phyloP scores from a whole-genome alignment of 2,888 invertebrate genomes.

The Malthinus seriepunctatus region DNA sequence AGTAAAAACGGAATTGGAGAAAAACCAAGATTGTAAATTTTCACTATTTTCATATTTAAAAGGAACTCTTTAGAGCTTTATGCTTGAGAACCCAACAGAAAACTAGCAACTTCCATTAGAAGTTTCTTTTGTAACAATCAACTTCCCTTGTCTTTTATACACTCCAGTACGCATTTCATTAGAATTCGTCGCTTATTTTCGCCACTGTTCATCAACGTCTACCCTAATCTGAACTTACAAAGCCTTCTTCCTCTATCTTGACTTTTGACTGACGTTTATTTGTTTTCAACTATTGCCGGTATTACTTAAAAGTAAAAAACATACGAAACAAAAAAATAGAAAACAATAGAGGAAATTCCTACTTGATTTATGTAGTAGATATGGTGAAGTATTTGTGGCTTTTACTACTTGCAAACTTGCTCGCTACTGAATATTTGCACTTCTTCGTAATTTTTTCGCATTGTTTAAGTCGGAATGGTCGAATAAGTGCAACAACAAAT shows the following conservation, averaged over 20 bases:
- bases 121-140: slow-evolving; percentile 5
- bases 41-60: too few species aligned
- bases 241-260: slow-evolving; percentile 26
- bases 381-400: slow-evolving; percentile 7
- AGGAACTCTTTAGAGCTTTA: too few species aligned
- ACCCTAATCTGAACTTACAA: slow-evolving; percentile 26
- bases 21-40: too few species aligned
- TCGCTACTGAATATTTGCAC: slow-evolving; percentile 8
- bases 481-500: too few species aligned
- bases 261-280: slow-evolving; percentile 30
- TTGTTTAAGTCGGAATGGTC: too few species aligned
- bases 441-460: not conserved
- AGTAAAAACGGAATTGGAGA: too few species aligned
- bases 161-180: slow-evolving; percentile 15
- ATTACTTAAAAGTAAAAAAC: slow-evolving; percentile 3
- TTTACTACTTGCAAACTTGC: slow-evolving; percentile 16
- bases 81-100: not conserved
- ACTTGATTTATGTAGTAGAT: slow-evolving; percentile 19
- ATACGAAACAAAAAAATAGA: slow-evolving; percentile 11
- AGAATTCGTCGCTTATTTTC: slow-evolving; percentile 16
- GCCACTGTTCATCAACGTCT: slow-evolving; percentile 25
- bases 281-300: slow-evolving; percentile 26
- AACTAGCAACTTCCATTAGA: slow-evolving; percentile 4
- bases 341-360: slow-evolving; percentile 24
- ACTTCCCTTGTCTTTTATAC: slow-evolving; percentile 9